Base-by-base conservation (phyloP, 37 sponge, comb jelly and placozoan species). In the Corticium candelabrum region DNA sequence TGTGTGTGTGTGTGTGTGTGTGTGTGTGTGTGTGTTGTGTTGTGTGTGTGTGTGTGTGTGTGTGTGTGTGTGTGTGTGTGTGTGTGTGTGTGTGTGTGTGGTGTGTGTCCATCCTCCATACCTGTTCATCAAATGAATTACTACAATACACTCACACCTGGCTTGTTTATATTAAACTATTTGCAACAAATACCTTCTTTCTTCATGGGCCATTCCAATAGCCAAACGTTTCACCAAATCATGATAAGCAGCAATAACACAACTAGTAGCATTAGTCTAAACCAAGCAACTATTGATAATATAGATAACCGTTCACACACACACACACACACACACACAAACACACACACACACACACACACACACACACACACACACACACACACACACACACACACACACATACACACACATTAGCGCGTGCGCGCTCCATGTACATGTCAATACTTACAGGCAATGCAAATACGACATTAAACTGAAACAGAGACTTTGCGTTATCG, bases 251-350 rank as follows among this genome's bases (percentile, higher is more conserved):
- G 21, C 15, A 50, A 50, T 50, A 27, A 50, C 21, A 21, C 62
- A 50, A 50, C 21, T 50, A 21, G 62, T 27, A 27, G 62, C 62
- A 50, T 50, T 21, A 50, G 62, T 21, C 62, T 50, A 50, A 50
- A 50, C 21, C 15, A 50, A 50, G n/a, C n/a, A n/a, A n/a, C n/a
- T n/a, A n/a, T n/a, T n/a, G n/a, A n/a, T n/a, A n/a, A n/a, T n/a
- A n/a, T n/a, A n/a, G n/a, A n/a, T n/a, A n/a, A n/a, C n/a, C 56
- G 56, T 41, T 41, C 77, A 76, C 77, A 39, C 77, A 76, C 78
- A 77, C 67, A 31, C 77, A 77, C 15, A 40, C 78, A 77, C n/a
- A n/a, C n/a, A n/a, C n/a, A n/a, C n/a, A n/a, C n/a, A n/a, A n/a
- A n/a, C n/a, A n/a, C n/a, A n/a, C 78, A 50, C 62, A 77, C 67